These are phyloP conservation scores for Luffia ferchaultella DNA, from an alignment of 2,888 invertebrate genomes.

Conservation along the genomic window DNA sequence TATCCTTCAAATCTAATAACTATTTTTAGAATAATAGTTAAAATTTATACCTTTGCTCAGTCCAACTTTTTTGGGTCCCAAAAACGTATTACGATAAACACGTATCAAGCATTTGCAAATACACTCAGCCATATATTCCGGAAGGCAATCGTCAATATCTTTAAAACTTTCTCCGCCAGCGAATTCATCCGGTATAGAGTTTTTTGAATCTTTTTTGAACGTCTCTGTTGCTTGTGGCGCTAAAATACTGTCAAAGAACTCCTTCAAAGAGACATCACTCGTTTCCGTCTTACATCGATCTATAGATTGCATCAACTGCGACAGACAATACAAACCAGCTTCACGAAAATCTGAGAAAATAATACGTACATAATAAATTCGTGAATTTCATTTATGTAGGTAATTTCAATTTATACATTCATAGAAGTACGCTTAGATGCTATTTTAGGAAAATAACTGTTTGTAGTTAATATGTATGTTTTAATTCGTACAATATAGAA, in stretches of 20 bases:
- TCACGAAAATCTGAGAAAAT: constrained; percentile 39
- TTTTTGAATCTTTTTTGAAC: neutral
- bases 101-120: constrained; percentile 35
- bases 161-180: neutral
- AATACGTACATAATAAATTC: too few relatives aligned
- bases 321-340: constrained; percentile 36
- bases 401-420: too few relatives aligned
- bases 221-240: constrained; percentile 18
- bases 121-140: constrained; percentile 44
- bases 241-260: constrained; percentile 34
- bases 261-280: constrained; percentile 23
- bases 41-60: constrained; percentile 40
- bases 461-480: too few relatives aligned
- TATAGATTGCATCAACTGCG: constrained; percentile 32
- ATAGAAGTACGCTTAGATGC: too few relatives aligned
- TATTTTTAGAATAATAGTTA: too few relatives aligned
- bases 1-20: too few relatives aligned
- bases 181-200: neutral
- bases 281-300: neutral
- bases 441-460: too few relatives aligned
- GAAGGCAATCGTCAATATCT: constrained; percentile 30
- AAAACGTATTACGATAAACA: constrained; percentile 29
- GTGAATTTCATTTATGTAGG: too few relatives aligned
- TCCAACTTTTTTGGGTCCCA: constrained; percentile 28
- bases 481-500: too few relatives aligned